These are phyloP conservation scores for Sylvilagus floridanus DNA, from an alignment of 2,797 vertebrate genomes.

Conservation along the genomic window DNA sequence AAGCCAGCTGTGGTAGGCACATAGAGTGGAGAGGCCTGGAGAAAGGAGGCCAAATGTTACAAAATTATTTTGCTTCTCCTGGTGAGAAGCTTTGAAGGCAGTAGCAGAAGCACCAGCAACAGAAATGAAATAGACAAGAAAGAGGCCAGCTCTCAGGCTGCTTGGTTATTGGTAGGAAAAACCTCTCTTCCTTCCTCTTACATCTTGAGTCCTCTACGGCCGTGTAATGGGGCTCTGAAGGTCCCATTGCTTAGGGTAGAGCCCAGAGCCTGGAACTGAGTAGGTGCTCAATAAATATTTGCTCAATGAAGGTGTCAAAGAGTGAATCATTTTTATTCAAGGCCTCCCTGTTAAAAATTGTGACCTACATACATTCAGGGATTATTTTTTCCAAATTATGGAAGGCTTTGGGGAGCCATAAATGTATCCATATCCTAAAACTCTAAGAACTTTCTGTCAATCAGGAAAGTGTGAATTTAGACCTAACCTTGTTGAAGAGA, in stretches of 20 bases:
- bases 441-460: background rate
- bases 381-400: background rate
- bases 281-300: background rate
- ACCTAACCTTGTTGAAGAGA: background rate
- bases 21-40: background rate
- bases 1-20: background rate
- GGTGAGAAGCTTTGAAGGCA: background rate
- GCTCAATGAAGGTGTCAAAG: background rate
- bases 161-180: background rate
- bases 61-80: background rate
- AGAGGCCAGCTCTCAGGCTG: rapidly evolving
- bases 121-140: background rate
- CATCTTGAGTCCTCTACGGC: background rate
- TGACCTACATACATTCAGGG: background rate
- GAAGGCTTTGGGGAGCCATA: background rate
- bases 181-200: background rate
- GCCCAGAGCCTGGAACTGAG: background rate
- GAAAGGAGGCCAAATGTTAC: background rate
- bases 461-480: background rate
- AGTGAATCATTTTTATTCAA: background rate
- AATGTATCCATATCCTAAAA: background rate
- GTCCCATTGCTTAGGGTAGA: background rate
- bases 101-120: background rate
- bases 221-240: background rate
- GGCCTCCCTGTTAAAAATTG: background rate